Conservation (phyloP, 2,797 vertebrate genomes). For the Orientallactaga sibirica region DNA sequence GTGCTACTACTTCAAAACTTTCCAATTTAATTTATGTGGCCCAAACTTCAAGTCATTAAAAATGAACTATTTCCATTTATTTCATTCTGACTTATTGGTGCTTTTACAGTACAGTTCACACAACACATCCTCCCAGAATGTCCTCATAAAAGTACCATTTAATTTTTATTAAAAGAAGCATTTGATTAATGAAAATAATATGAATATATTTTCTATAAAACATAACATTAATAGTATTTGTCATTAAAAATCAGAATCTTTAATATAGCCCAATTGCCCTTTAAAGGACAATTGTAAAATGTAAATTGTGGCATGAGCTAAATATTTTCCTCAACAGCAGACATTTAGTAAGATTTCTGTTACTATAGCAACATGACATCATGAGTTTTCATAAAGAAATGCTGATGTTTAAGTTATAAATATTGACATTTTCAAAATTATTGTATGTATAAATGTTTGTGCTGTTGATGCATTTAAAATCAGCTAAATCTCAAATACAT, state of each 20-base stretch:
- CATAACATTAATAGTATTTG: neutral
- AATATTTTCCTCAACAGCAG: constrained; percentile 24
- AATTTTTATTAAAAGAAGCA: constrained; percentile 55
- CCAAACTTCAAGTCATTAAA: constrained; percentile 41
- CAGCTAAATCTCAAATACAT: neutral
- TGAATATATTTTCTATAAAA: constrained; percentile 34
- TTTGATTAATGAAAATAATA: constrained; percentile 58
- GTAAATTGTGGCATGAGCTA: neutral
- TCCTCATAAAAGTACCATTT: neutral
- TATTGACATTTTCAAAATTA: constrained; percentile 22
- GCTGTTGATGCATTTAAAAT: neutral
- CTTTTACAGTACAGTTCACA: neutral
- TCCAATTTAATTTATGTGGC: neutral
- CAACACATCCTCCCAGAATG: neutral
- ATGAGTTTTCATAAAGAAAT: neutral
- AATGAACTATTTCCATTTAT: neutral
- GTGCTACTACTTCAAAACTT: constrained; percentile 18
- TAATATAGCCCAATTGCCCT: neutral
- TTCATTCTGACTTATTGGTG: neutral
- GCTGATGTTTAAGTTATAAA: constrained; percentile 10
- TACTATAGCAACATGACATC: neutral
- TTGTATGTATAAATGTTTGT: neutral
- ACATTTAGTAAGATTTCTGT: neutral
- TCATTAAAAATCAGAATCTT: constrained; percentile 21
- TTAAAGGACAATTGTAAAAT: neutral